Base-by-base conservation (phyloP, 1,140 invertebrate genomes). In the Condylostylus longicornis region DNA sequence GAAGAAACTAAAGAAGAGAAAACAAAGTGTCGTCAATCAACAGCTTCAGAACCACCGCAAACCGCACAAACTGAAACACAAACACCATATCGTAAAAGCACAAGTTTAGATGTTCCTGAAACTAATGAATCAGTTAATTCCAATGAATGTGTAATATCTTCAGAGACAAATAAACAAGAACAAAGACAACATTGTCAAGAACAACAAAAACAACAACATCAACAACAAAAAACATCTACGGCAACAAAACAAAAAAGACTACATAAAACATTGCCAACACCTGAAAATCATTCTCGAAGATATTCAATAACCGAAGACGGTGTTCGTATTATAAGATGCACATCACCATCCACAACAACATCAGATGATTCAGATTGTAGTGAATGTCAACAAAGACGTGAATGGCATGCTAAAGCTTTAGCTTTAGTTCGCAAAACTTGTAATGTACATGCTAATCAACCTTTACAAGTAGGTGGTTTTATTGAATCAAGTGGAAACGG, bases 291-390 rank as follows among this genome's bases (percentile, higher is more conserved):
- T 75, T 47, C 64, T n/a, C n/a, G n/a, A n/a, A n/a, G 72, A 14
- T 75, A 74, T 50, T 75, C 73, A 34, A 67, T 77, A 36, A 72
- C 72, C 2, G 72, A 72, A 56, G 74, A 77, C 63, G 70, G 71
- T 17, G 72, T 72, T 22, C 65, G 66, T 53, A 62, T 59, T 27
- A 60, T 60, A 23, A 50, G 56, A 18, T 59, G 57, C 31, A 53
- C 56, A 37, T 56, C 57, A 2, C 57, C 57, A 2, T 56, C 57
- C 33, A 60, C 53, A 4, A 55, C 54, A 27, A 60, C 57, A 9
- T 60, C 57, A 4, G 57, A 60, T 41, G 57, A 60, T 25, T 59
- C 57, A 7, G 56, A 60, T 28, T 60, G 57, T 44, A 58, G 57
- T 32, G 57, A 60, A 44, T 60, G 57, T 39, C 43, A 54, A 15